A percentile compares a stretch with the other conserved stretches of the same genome.
Conservation (phyloP, 2,888 invertebrate species). For the Tachina grossa region DNA sequence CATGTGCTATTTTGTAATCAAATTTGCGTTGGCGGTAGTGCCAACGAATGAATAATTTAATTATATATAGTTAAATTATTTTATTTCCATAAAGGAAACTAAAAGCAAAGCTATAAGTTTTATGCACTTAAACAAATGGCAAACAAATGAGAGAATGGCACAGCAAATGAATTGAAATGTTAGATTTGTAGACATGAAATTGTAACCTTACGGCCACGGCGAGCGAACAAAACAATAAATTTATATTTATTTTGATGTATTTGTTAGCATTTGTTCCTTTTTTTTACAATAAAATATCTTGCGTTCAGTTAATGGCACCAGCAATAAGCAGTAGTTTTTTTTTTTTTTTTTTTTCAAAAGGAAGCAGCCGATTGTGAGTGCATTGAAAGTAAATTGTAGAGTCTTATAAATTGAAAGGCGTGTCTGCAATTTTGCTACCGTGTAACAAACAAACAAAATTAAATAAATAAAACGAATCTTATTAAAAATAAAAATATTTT, state of each 20-base stretch:
- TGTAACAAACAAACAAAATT: background rate
- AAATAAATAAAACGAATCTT: background rate
- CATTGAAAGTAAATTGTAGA: slow-evolving; percentile 36
- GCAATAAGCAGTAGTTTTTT: slow-evolving; percentile 23
- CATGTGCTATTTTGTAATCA: slow-evolving; percentile 51
- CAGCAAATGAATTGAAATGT: slow-evolving; percentile 55
- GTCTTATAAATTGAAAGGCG: slow-evolving; percentile 20
- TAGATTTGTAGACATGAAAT: slow-evolving; percentile 55
- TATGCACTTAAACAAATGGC: slow-evolving; percentile 39
- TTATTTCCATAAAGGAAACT: slow-evolving; percentile 29
- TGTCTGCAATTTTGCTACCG: slow-evolving; percentile 19
- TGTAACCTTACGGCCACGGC: slow-evolving; percentile 16
- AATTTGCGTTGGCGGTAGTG: slow-evolving; percentile 48
- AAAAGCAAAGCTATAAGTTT: slow-evolving; percentile 23
- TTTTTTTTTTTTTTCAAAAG: too few species aligned
- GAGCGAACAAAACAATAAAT: slow-evolving; percentile 10
- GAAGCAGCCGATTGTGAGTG: slow-evolving; percentile 37
- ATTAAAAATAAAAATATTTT: background rate
- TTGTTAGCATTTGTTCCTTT: slow-evolving; percentile 11
- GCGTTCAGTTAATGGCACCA: slow-evolving; percentile 56
- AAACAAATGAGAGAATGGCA: slow-evolving; percentile 60
- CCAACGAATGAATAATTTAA: slow-evolving; percentile 49
- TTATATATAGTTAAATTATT: slow-evolving; percentile 45
- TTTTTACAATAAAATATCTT: slow-evolving; percentile 28
- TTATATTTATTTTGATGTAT: slow-evolving; percentile 37